Percentiles rank a stretch among this genome's conserved stretches.
Conservation (phyloP, 2,797 vertebrate genomes). For the Harpagifer antarcticus region DNA sequence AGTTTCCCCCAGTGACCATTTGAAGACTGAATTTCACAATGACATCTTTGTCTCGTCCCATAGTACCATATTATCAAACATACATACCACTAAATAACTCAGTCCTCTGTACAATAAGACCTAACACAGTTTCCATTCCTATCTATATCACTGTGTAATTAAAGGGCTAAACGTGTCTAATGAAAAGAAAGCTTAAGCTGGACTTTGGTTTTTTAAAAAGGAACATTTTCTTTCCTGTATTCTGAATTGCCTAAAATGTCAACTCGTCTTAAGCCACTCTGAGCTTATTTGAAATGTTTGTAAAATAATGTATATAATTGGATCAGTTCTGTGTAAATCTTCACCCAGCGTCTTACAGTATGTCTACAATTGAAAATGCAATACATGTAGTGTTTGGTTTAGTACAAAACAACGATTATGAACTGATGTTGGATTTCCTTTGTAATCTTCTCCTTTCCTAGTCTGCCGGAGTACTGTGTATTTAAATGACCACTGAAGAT, state of each 20-base stretch:
- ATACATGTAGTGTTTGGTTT: constrained; percentile 29
- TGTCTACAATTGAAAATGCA: constrained; percentile 26
- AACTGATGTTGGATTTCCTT: constrained; percentile 14
- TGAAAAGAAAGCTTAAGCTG: constrained; percentile 91
- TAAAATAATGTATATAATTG: constrained; percentile 77
- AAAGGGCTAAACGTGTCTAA: constrained; percentile 62
- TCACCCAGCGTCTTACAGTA: constrained; percentile 43
- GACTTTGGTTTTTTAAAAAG: constrained; percentile 87
- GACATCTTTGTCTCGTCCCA: neutral
- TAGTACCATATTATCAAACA: neutral
- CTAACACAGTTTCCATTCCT: constrained; percentile 3
- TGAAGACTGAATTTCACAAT: neutral
- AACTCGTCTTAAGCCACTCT: constrained; percentile 64
- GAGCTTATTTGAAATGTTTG: constrained; percentile 66
- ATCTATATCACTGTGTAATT: constrained; percentile 29
- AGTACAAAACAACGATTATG: constrained; percentile 1
- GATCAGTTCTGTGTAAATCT: constrained; percentile 62
- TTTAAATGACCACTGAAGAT: constrained; percentile 39
- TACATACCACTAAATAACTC: neutral
- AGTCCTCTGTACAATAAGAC: neutral
- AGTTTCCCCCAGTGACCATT: too few relatives aligned
- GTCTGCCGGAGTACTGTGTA: constrained; percentile 5
- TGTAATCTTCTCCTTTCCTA: constrained; percentile 5
- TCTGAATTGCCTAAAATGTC: constrained; percentile 48
- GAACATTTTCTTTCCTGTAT: constrained; percentile 34